These are phyloP conservation scores for Agrochola lota DNA, from an alignment of 2,888 invertebrate genomes.

Conservation along the genomic window DNA sequence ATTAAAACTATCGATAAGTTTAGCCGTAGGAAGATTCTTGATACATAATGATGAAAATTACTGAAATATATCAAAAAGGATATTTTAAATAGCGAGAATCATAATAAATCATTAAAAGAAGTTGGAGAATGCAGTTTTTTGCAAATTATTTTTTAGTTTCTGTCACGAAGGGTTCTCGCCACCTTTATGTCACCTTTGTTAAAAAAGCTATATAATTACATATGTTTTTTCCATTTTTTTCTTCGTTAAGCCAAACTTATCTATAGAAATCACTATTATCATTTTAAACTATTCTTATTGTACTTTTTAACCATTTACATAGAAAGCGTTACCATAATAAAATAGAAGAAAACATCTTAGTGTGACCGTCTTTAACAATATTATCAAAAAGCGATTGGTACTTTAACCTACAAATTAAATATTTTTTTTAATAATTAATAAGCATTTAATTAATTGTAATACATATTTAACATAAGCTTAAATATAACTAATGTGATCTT, in stretches of 20 bases:
- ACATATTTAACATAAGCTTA: constrained; percentile 69
- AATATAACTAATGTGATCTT: constrained; percentile 84
- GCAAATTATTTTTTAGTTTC: not conserved
- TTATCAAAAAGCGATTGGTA: constrained; percentile 65
- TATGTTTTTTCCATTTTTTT: too few species aligned
- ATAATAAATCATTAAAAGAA: not conserved
- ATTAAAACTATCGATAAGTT: constrained; percentile 51
- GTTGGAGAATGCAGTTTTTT: not conserved
- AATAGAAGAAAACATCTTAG: constrained; percentile 54
- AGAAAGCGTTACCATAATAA: constrained; percentile 58
- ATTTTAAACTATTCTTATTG: constrained; percentile 57
- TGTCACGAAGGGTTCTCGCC: not conserved
- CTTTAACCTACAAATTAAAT: constrained; percentile 64
- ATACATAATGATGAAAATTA: not conserved
- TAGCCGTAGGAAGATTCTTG: constrained; percentile 33
- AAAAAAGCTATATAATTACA: not conserved
- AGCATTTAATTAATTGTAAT: constrained; percentile 68
- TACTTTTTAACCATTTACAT: constrained; percentile 64
- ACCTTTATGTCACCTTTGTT: not conserved
- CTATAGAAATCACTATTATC: constrained; percentile 39
- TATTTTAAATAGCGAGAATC: not conserved
- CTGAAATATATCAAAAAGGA: not conserved
- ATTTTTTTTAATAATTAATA: constrained; percentile 64
- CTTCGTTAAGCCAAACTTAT: constrained; percentile 38
- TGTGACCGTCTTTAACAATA: constrained; percentile 56